Evolutionary conservation across 2,888 invertebrate species (phyloP).

Genomic region (Theodoxus fluviatilis): DNA sequence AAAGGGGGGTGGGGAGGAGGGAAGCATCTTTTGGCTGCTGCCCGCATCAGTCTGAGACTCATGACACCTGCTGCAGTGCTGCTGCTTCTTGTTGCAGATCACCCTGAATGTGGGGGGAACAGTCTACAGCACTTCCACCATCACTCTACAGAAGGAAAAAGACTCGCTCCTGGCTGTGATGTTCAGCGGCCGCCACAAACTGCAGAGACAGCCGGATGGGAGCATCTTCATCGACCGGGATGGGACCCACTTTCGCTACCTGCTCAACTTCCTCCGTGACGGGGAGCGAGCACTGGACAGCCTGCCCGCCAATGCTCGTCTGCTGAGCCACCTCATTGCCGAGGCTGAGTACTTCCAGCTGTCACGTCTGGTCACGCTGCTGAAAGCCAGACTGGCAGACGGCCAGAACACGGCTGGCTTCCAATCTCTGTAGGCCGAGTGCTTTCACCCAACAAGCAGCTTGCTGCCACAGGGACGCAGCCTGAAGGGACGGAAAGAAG

Average conservation of each 20-base stretch:
- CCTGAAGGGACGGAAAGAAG: too few relatives aligned
- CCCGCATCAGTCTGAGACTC: too few relatives aligned
- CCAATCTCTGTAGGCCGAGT: too few relatives aligned
- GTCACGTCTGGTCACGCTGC: too few relatives aligned
- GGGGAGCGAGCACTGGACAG: conserved; percentile 19
- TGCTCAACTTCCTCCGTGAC: conserved; percentile 50
- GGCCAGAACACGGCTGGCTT: too few relatives aligned
- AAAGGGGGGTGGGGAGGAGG: too few relatives aligned
- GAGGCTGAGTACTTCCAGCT: conserved; percentile 26
- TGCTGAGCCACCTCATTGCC: conserved; percentile 22
- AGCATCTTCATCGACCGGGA: conserved; percentile 54
- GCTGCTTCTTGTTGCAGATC: too few relatives aligned
- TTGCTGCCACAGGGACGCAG: too few relatives aligned
- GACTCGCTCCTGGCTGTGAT: conserved; percentile 18
- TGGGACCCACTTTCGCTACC: conserved; percentile 50
- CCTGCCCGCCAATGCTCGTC: conserved; percentile 12
- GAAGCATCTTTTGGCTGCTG: too few relatives aligned
- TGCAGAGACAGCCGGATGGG: conserved; percentile 37
- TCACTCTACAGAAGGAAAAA: conserved; percentile 23
- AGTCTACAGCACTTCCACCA: conserved; percentile 21
- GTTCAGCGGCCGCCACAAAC: conserved; percentile 25
- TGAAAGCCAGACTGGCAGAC: too few relatives aligned
- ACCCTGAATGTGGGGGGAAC: conserved; percentile 24
- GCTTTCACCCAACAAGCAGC: too few relatives aligned
- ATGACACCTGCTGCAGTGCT: too few relatives aligned